These are phyloP conservation scores for Eulimnadia texana DNA, from an alignment of 1,140 invertebrate genomes.

Conservation along the genomic window DNA sequence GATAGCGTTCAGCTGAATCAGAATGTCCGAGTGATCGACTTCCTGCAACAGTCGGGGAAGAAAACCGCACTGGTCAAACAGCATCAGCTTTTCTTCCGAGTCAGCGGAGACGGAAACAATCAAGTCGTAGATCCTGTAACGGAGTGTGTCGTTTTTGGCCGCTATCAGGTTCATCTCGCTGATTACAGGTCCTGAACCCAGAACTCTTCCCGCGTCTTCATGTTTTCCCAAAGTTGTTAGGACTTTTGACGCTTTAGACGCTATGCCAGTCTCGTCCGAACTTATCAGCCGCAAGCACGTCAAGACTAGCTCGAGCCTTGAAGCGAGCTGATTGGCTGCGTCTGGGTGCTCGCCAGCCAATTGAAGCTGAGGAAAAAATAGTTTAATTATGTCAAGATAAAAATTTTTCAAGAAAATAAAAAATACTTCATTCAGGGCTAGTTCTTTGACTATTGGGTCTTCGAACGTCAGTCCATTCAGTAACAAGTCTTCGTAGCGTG, in stretches of 20 bases:
- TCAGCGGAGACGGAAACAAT: not conserved
- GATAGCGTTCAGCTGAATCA: slow-evolving; percentile 2
- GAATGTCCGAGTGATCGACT: not conserved
- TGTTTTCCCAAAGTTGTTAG: not conserved
- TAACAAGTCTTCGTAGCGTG: slow-evolving; percentile 1
- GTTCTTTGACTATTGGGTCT: slow-evolving; percentile 1
- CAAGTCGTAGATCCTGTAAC: slow-evolving; percentile 5
- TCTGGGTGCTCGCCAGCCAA: not conserved
- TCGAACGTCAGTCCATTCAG: not conserved
- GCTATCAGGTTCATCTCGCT: not conserved
- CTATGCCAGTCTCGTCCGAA: not conserved
- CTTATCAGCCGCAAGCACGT: not conserved
- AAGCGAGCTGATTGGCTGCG: not conserved
- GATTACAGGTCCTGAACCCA: not conserved
- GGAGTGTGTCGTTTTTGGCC: not conserved
- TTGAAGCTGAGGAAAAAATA: not conserved
- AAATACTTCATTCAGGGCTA: not conserved
- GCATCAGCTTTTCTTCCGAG: not conserved
- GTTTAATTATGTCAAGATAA: not conserved
- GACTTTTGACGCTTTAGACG: not conserved
- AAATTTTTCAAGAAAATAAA: not conserved
- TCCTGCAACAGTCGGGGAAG: not conserved
- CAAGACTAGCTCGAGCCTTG: not conserved
- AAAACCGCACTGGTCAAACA: not conserved
- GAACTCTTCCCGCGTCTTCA: not conserved